phyloP scores from a whole-genome alignment of 1,140 invertebrate genomes.

The Chrysopa pallens region DNA sequence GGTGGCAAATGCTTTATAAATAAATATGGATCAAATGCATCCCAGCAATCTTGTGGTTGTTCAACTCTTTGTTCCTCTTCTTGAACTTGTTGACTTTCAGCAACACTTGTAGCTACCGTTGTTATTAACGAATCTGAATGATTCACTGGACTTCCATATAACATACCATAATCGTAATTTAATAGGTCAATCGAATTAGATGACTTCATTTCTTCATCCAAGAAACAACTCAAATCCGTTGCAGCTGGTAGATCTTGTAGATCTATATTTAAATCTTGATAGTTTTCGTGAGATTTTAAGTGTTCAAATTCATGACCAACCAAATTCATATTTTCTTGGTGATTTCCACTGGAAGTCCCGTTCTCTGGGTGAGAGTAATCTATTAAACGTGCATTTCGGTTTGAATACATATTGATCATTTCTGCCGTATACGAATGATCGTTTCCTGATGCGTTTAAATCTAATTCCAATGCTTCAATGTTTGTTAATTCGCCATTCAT shows the following conservation, averaged over 20 bases:
- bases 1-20: conserved; percentile 89
- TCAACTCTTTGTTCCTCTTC: conserved; percentile 8
- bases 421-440: no score
- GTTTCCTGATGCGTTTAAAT: no score
- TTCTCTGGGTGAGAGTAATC: no score
- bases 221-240: conserved; percentile 19
- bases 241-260: conserved; percentile 18
- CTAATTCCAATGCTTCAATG: no score
- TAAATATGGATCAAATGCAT: conserved; percentile 73
- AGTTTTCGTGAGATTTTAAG: conserved; percentile 12
- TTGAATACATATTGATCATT: no score
- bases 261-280: conserved; percentile 18
- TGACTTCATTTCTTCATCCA: conserved; percentile 20
- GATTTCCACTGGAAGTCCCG: no score
- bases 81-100: neutral
- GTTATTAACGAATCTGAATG: neutral
- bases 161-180: neutral
- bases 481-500: no score
- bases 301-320: conserved; percentile 16
- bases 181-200: neutral
- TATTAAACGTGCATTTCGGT: no score
- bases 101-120: neutral
- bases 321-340: no score
- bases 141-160: neutral
- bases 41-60: conserved; percentile 41